Conservation (phyloP, 2,113 vertebrate genomes). For the Oophaga pumilio region DNA sequence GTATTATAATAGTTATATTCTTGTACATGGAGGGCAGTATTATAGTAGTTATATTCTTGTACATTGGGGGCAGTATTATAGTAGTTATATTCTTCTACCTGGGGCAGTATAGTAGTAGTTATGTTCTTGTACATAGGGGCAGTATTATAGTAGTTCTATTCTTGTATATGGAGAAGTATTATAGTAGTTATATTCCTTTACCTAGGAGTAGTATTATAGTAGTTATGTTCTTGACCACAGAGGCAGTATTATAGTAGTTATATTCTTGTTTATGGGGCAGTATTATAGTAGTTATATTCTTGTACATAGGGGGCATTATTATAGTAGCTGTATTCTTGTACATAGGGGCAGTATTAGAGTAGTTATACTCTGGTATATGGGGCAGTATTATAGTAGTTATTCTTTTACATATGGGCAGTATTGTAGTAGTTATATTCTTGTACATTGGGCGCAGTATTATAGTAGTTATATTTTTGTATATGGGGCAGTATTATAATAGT, state of each 20-base stretch:
- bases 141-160: constrained; percentile 12
- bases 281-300: constrained; percentile 1
- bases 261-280: neutral
- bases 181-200: constrained; percentile 7
- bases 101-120: neutral
- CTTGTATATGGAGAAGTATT: neutral
- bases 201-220: neutral
- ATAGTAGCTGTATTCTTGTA: too few species aligned
- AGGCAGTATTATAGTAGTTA: neutral
- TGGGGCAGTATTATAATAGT: neutral
- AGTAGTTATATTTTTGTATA: too few species aligned
- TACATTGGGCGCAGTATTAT: neutral
- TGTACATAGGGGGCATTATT: neutral
- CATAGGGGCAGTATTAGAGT: too few species aligned
- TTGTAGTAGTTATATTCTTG: neutral
- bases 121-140: neutral
- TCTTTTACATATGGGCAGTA: neutral
- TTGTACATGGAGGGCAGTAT: too few species aligned
- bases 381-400: neutral
- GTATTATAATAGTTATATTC: too few species aligned
- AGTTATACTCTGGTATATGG: too few species aligned
- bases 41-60: too few species aligned
- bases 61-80: too few species aligned
- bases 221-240: neutral
- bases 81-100: too few species aligned